These are phyloP conservation scores for Caretta caretta DNA, from an alignment of 2,113 vertebrate genomes.

Conservation along the genomic window DNA sequence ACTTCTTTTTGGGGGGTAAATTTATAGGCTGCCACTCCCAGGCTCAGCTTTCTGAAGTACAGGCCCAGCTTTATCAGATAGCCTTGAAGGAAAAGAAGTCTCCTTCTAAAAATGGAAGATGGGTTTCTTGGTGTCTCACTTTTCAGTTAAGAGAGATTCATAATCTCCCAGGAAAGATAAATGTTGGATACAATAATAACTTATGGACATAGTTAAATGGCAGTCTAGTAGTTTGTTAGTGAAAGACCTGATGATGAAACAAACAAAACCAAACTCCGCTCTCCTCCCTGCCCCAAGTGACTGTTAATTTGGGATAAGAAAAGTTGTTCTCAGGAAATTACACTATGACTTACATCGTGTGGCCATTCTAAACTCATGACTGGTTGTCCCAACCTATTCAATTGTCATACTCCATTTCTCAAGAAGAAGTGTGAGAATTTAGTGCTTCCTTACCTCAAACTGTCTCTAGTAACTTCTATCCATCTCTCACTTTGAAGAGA, in stretches of 20 bases:
- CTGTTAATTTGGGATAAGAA: not conserved
- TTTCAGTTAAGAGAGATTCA: not conserved
- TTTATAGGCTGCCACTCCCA: not conserved
- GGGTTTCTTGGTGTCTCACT: not conserved
- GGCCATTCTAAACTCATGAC: not conserved
- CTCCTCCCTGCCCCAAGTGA: not conserved
- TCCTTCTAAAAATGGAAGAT: not conserved
- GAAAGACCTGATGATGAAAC: not conserved
- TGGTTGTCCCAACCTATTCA: not conserved
- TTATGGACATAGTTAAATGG: not conserved
- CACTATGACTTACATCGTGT: not conserved
- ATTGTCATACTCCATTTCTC: not conserved
- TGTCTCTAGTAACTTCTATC: not conserved
- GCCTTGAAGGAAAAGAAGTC: not conserved
- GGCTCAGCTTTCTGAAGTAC: not conserved
- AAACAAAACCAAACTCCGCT: not conserved
- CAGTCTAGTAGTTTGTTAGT: not conserved
- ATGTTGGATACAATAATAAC: not conserved
- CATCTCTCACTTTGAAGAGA: not conserved
- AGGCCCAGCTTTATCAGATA: not conserved
- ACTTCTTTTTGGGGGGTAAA: not conserved
- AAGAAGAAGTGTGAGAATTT: not conserved
- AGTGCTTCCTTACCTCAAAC: not conserved
- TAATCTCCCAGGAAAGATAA: not conserved
- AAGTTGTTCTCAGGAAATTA: not conserved